These are phyloP conservation scores for Drosophila tropicalis DNA, from an alignment of 1,140 invertebrate genomes.

Conservation along the genomic window DNA sequence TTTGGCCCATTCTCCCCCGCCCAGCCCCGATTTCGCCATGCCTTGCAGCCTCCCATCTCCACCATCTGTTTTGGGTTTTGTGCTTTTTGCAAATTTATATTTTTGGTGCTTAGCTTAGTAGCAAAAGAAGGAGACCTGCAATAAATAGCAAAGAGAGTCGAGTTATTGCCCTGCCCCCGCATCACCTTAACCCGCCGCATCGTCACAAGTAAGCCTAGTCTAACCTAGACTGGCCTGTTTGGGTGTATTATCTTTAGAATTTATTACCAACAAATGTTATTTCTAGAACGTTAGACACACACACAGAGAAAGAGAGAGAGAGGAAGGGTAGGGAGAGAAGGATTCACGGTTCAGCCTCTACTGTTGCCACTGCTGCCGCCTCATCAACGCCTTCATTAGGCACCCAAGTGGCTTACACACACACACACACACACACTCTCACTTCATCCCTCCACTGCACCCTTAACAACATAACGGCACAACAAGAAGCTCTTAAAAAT, in stretches of 20 bases:
- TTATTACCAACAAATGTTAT: conserved; percentile 80
- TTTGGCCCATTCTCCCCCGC: background rate
- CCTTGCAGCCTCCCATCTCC: background rate
- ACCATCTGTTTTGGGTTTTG: conserved; percentile 26
- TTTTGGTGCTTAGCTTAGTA: conserved; percentile 57
- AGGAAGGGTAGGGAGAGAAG: background rate
- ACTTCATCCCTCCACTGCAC: background rate
- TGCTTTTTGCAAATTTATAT: conserved; percentile 67
- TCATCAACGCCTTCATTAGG: conserved; percentile 78
- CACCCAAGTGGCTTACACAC: conserved; percentile 48
- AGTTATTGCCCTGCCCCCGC: conserved; percentile 57
- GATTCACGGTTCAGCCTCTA: conserved; percentile 17
- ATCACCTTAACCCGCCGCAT: conserved; percentile 3
- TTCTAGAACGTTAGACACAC: conserved; percentile 78
- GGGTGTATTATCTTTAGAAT: conserved; percentile 80
- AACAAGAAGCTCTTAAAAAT: conserved; percentile 40
- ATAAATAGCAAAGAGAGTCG: conserved; percentile 57
- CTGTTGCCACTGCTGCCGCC: conserved; percentile 53
- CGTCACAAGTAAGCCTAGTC: conserved; percentile 31
- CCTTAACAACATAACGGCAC: conserved; percentile 17
- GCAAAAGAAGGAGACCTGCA: conserved; percentile 47
- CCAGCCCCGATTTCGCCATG: background rate
- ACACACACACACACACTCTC: background rate
- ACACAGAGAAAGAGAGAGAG: background rate
- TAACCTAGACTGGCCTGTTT: conserved; percentile 38